Evolutionary conservation across 1,140 invertebrate species (phyloP).

Genomic region (Tetramorium simillimum): DNA sequence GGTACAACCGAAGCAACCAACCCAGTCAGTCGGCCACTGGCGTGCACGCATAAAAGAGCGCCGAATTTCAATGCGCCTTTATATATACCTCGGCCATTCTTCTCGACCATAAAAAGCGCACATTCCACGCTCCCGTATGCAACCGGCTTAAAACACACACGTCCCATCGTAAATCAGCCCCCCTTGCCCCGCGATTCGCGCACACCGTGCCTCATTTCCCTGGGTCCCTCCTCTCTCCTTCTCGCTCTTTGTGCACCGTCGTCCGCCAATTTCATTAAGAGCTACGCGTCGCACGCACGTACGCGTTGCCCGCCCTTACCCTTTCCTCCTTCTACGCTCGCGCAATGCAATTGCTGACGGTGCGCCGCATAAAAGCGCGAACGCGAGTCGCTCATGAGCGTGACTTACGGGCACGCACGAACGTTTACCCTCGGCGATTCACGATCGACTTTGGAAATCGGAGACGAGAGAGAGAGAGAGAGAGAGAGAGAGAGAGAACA

Average conservation of each 20-base stretch:
- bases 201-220: constrained; percentile 44
- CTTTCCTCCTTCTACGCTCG: constrained; percentile 11
- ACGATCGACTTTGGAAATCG: constrained; percentile 41
- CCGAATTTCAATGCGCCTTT: constrained; percentile 79
- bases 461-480: constrained; percentile 16
- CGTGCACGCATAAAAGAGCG: constrained; percentile 70
- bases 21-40: constrained; percentile 58
- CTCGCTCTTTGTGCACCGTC: not conserved
- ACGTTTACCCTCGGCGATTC: constrained; percentile 14
- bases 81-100: constrained; percentile 79
- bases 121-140: constrained; percentile 74
- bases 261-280: constrained; percentile 49
- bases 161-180: constrained; percentile 77
- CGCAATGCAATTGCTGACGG: constrained; percentile 28
- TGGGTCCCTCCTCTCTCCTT: not conserved
- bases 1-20: constrained; percentile 50
- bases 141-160: constrained; percentile 76
- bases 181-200: constrained; percentile 61
- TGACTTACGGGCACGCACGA: constrained; percentile 48
- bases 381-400: constrained; percentile 32
- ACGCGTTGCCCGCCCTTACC: constrained; percentile 5
- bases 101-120: constrained; percentile 78
- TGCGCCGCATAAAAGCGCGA: constrained; percentile 24
- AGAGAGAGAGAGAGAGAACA: not conserved
- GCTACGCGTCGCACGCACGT: constrained; percentile 21